These are phyloP conservation scores for Cephus pygmeus DNA, from an alignment of 2,888 invertebrate species.

Conservation along the genomic window DNA sequence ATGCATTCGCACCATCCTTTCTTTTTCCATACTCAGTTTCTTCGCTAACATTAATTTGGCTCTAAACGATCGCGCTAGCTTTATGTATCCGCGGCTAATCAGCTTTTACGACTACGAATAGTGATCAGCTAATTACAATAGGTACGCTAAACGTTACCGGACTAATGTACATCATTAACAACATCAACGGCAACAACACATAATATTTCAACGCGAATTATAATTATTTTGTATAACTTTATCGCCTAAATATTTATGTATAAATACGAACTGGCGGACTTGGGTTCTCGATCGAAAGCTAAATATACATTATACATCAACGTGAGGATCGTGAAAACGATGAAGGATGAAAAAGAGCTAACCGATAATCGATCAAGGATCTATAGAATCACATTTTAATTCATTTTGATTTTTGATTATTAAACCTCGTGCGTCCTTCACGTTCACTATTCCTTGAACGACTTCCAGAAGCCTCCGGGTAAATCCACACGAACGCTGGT, in stretches of 20 bases:
- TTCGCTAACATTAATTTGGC: background rate
- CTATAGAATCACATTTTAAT: background rate
- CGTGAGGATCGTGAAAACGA: background rate
- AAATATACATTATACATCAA: background rate
- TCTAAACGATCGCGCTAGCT: background rate
- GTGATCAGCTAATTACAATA: constrained; percentile 26
- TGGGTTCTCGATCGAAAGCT: background rate
- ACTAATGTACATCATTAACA: constrained; percentile 56
- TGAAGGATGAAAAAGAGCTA: background rate
- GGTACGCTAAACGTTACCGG: constrained; percentile 22
- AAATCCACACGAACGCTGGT: background rate
- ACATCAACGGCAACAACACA: constrained; percentile 66
- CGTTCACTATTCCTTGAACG: background rate
- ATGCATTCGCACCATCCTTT: background rate
- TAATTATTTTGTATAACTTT: background rate
- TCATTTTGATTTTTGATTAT: background rate
- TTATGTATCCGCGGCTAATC: background rate
- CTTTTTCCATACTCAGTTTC: background rate
- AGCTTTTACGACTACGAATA: background rate
- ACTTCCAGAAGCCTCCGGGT: background rate
- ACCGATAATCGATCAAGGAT: background rate
- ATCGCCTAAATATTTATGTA: background rate
- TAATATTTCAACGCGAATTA: constrained; percentile 59
- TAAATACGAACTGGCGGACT: background rate
- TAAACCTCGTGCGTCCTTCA: background rate